Percentiles rank a stretch among this genome's conserved stretches.
Conservation (phyloP, 1,140 invertebrate genomes). For the Agraylea sexmaculata region DNA sequence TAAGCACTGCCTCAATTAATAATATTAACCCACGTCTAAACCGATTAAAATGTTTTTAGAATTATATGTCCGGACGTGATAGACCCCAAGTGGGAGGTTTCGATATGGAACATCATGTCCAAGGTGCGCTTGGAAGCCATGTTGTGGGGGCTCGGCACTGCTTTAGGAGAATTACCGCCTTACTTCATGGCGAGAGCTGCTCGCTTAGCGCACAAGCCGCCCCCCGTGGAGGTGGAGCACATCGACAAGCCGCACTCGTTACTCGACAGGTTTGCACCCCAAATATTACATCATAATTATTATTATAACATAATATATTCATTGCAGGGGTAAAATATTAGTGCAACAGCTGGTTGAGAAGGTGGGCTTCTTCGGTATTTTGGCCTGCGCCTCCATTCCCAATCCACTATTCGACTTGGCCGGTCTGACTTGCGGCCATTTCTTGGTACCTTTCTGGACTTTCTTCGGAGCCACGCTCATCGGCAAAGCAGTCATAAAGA, state of each 20-base stretch:
- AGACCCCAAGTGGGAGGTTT: slow-evolving; percentile 46
- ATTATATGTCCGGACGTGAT: slow-evolving; percentile 65
- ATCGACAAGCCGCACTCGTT: slow-evolving; percentile 6
- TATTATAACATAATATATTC: too few relatives aligned
- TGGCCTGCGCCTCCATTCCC: slow-evolving; percentile 96
- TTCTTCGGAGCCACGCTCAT: slow-evolving; percentile 99
- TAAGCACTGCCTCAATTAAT: too few relatives aligned
- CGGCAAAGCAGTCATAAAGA: slow-evolving; percentile 97
- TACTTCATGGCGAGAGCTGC: slow-evolving; percentile 97
- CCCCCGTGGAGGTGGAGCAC: slow-evolving; percentile 6
- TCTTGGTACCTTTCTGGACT: slow-evolving; percentile 98
- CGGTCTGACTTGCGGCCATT: slow-evolving; percentile 97
- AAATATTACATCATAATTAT: not conserved
- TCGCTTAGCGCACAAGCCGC: slow-evolving; percentile 46
- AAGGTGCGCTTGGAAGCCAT: slow-evolving; percentile 93
- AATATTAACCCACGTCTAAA: too few relatives aligned
- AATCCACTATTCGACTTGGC: slow-evolving; percentile 98
- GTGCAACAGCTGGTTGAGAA: slow-evolving; percentile 89
- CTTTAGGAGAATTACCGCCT: slow-evolving; percentile 89
- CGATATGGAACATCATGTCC: slow-evolving; percentile 81
- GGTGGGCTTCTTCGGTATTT: slow-evolving; percentile 94
- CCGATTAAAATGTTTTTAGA: slow-evolving; percentile 29
- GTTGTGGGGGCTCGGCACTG: slow-evolving; percentile 96
- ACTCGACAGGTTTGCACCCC: slow-evolving; percentile 11
- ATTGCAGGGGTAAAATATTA: slow-evolving; percentile 64